Evolutionary conservation across 2,888 invertebrate genomes (phyloP), one percentile per base, ranked within the genome.

Genomic region (Lamproptera curius): DNA sequence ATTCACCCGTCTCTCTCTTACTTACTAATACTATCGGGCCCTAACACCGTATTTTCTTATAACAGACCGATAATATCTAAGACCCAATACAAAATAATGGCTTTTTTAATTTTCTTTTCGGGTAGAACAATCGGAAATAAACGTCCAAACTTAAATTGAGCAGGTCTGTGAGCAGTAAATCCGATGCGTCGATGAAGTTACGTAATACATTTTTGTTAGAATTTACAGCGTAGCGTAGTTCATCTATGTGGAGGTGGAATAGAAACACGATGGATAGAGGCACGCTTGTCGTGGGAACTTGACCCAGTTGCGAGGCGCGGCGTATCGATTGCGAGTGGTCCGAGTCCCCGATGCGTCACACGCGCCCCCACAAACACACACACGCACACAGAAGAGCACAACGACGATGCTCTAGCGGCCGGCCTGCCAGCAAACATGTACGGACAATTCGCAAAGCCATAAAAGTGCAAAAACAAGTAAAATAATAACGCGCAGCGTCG

Each of bases 281-380:
- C 72, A 69, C 71, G 79, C 71, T 74, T 70, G 77, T 72, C 77
- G 73, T 76, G 82, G 72, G 85, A 86, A 83, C 86, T 86, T 86
- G 86, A 86, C 86, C 86, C 73, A 86, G 77, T 83, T 82, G 75
- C 73, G 71, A 69, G 73, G 74, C 70, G 70, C 66, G 70, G 72
- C 62, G 67, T 79, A 86, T 85, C 80, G 85, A 84, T 84, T 77
- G 76, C 79, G 72, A 70, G 70, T 75, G 73, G 74, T 75, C 73
- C 81, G 76, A 76, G 75, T 70, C 73, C 69, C 67, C 72, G 69
- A 76, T 80, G 81, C 83, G 83, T 81, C 83, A 84, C 75, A 76
- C 74, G 72, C 76, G 70, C 69, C 67, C 75, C 76, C 67, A 31
- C 31, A 11, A n/a, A 31, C 31, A 31, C 31, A 28, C 28, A 28